Base-by-base conservation (phyloP, 30 jellyfish, hydroid and myxozoan genomes). In the Pseudorhiza aurosa region DNA sequence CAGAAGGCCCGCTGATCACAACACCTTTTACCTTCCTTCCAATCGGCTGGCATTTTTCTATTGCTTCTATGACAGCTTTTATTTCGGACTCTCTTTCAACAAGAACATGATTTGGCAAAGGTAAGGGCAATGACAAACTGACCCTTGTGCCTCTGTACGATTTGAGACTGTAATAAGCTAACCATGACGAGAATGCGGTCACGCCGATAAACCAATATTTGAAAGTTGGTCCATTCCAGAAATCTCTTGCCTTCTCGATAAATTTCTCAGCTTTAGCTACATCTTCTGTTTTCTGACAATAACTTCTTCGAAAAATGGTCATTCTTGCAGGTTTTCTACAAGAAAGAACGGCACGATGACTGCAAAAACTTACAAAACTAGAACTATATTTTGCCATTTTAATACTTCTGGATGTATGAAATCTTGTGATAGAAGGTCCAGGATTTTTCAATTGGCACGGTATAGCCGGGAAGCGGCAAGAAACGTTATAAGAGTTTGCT, bases 121-220 rank as follows among this genome's bases (percentile, higher is more conserved):
- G 84, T 25, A 88, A 84, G 45, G 90, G 95, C 62, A 87, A 24
- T 3, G 51, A 71, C 0, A 94, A 68, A 57, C 88, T 81, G 15
- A 94, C 74, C 37, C 99, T 60, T 8, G 97, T 72, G 12, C 81
- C 73, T 49, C 71, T 82, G 71, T 94, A 94, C 28, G 99, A 17
- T 31, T 87, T 77, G 4, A 83, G 31, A 64, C 99, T 81, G 55
- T 94, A 94, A 45, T 94, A 94, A 19, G 94, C 65, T 55, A 94
- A 27, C 96, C 96, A 87, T 0, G 95, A 25, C 8, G 85, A 40
- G 47, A 94, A 85, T 31, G 87, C 97, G 31, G 97, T 28, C 28
- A 82, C 91, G 4, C 99, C 99, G 77, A 94, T 81, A 33, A 94
- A 82, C 99, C 99, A 94, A 43, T 94, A 94, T 32, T 94, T 94